These are phyloP conservation scores for Punctoribates punctum DNA, from an alignment of 2,888 invertebrate species.

Conservation along the genomic window DNA sequence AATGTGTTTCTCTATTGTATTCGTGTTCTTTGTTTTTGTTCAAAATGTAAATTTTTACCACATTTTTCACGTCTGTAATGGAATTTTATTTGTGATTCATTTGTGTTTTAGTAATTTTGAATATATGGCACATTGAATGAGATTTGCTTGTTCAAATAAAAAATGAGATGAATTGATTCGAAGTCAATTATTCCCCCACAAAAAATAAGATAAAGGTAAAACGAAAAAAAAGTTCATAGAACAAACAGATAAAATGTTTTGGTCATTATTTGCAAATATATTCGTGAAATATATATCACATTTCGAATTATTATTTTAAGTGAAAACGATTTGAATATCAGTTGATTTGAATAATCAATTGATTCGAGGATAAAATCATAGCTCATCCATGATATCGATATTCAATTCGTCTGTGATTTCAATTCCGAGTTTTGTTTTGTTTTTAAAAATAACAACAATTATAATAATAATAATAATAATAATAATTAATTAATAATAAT, in stretches of 20 bases:
- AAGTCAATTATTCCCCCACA: background rate
- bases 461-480: background rate
- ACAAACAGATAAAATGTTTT: background rate
- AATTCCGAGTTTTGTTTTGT: background rate
- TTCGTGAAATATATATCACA: conserved; percentile 1
- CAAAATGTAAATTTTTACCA: background rate
- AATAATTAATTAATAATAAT: background rate
- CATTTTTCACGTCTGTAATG: background rate
- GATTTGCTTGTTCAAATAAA: background rate
- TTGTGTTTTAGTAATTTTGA: background rate
- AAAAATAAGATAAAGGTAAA: background rate
- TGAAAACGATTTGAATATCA: background rate
- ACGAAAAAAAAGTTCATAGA: background rate
- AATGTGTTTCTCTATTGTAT: background rate
- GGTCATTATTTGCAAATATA: conserved; percentile 13
- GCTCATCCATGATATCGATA: too few species aligned
- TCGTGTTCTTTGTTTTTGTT: background rate
- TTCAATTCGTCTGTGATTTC: background rate
- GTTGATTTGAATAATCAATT: background rate
- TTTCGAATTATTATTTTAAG: background rate
- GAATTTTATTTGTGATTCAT: background rate
- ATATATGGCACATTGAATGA: conserved; percentile 33
- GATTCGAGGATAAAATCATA: background rate
- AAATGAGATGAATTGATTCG: background rate
- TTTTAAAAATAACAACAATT: background rate